Evolutionary conservation across 2,888 invertebrate genomes (phyloP).

Genomic region (Himalopsyche kuldschensis): DNA sequence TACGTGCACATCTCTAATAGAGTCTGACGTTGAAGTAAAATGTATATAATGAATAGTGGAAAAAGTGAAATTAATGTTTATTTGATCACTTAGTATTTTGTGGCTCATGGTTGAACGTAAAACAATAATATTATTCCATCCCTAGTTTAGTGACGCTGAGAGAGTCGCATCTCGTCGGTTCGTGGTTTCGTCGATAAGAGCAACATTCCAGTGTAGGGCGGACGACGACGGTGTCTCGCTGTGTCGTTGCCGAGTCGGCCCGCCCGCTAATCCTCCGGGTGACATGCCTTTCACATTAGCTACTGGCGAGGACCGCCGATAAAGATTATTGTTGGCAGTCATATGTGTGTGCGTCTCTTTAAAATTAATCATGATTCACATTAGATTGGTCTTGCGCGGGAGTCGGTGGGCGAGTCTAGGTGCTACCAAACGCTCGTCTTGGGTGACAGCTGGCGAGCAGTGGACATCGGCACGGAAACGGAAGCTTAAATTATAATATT

Average conservation of each 20-base stretch:
- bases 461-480: background rate
- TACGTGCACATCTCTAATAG: too few relatives aligned
- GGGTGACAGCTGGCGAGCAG: background rate
- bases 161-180: slow-evolving; percentile 5
- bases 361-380: slow-evolving; percentile 21
- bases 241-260: background rate
- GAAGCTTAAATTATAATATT: background rate
- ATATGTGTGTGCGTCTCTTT: background rate
- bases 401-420: background rate
- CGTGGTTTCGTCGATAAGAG: slow-evolving; percentile 32
- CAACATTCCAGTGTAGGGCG: slow-evolving; percentile 25
- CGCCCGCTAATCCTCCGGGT: slow-evolving; percentile 33
- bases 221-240: background rate
- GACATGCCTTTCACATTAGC: slow-evolving; percentile 40
- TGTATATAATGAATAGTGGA: too few relatives aligned
- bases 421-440: background rate
- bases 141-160: background rate
- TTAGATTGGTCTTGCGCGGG: background rate
- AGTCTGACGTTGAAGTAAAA: too few relatives aligned
- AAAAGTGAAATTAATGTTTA: too few relatives aligned
- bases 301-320: slow-evolving; percentile 29
- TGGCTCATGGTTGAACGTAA: background rate
- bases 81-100: background rate
- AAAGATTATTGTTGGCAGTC: slow-evolving; percentile 23
- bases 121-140: background rate